phyloP scores from a whole-genome alignment of 1,140 invertebrate genomes.

The Tetramorium parvispinum region DNA sequence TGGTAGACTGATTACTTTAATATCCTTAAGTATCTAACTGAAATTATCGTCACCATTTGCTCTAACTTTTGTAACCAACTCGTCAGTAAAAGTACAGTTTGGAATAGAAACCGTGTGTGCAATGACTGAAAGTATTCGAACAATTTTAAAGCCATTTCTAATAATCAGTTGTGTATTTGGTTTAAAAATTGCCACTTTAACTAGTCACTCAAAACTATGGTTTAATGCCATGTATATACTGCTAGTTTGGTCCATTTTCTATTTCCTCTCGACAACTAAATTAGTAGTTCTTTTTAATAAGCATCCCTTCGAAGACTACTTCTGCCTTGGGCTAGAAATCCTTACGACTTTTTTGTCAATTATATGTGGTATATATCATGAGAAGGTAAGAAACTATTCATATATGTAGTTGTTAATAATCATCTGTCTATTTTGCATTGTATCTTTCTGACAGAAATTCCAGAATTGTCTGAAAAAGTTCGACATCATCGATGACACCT shows the following conservation, averaged over 20 bases:
- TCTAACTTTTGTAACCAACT: background rate
- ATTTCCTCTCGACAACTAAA: background rate
- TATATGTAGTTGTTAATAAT: background rate
- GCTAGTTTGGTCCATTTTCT: background rate
- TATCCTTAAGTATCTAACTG: background rate
- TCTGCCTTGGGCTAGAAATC: background rate
- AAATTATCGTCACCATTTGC: background rate
- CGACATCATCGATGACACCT: background rate
- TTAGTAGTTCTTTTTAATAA: background rate
- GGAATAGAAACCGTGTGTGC: background rate
- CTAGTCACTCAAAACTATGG: too few relatives aligned
- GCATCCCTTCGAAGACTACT: background rate
- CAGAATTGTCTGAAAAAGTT: constrained; percentile 26
- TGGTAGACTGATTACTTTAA: background rate
- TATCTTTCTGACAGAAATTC: constrained; percentile 14
- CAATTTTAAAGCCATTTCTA: too few relatives aligned
- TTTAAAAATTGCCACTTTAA: too few relatives aligned
- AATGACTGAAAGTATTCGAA: background rate
- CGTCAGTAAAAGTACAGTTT: background rate
- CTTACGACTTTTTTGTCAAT: background rate
- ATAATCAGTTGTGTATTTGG: too few relatives aligned
- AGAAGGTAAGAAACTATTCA: constrained; percentile 3
- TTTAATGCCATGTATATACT: background rate
- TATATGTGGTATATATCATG: background rate
- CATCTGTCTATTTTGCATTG: background rate